Evolutionary conservation across 1,140 invertebrate species (phyloP).

Genomic region (Thereuonema tuberculata): DNA sequence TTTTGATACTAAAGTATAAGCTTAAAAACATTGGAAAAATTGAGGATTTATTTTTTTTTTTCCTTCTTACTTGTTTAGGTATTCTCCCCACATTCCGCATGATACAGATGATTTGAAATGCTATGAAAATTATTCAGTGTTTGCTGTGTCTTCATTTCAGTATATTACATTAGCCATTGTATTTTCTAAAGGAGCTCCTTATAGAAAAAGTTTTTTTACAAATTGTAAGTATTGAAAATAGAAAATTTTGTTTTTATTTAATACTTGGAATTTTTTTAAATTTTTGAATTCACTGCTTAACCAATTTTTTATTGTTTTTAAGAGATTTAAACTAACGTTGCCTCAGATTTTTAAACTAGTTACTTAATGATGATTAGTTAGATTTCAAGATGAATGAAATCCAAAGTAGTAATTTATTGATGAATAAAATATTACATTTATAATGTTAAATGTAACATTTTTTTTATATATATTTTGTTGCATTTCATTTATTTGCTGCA

Average conservation of each 20-base stretch:
- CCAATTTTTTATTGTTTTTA: background rate
- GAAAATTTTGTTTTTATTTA: background rate
- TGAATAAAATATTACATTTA: too few species aligned
- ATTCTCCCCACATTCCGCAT: conserved; percentile 20
- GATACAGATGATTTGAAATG: conserved; percentile 26
- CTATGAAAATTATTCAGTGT: conserved; percentile 40
- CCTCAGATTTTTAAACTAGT: background rate
- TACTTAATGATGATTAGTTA: too few species aligned
- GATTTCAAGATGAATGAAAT: too few species aligned
- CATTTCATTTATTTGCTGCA: too few species aligned
- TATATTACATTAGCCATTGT: conserved; percentile 44
- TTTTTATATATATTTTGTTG: too few species aligned
- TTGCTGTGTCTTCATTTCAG: conserved; percentile 46
- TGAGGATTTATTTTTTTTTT: too few species aligned
- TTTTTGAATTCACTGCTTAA: background rate
- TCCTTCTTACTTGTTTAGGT: conserved; percentile 17
- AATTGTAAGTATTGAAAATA: conserved; percentile 34
- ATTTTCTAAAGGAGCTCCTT: conserved; percentile 44
- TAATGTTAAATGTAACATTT: too few species aligned
- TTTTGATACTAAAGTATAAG: background rate
- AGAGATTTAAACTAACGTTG: too few species aligned
- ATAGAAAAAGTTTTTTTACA: conserved; percentile 38
- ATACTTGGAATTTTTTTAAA: too few species aligned
- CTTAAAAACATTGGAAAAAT: too few species aligned
- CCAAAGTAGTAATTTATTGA: too few species aligned